These are phyloP conservation scores for Rostratula benghalensis DNA, from an alignment of 2,113 vertebrate species.

Conservation along the genomic window DNA sequence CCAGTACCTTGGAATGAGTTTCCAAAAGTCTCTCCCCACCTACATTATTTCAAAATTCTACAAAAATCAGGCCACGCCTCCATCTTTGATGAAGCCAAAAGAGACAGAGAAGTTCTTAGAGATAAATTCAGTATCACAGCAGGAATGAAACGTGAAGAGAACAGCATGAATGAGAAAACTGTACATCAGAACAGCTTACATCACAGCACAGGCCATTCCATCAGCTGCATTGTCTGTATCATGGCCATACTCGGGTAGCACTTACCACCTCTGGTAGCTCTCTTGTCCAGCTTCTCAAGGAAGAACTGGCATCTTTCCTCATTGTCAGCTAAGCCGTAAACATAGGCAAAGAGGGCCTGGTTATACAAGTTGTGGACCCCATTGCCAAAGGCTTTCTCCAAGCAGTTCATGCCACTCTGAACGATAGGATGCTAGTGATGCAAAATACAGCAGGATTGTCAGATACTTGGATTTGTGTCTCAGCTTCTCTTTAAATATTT, in stretches of 20 bases:
- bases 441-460: neutral
- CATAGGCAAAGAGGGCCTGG: conserved; percentile 57
- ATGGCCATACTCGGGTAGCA: neutral
- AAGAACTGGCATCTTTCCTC: neutral
- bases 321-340: conserved; percentile 16
- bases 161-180: neutral
- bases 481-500: neutral
- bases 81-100: neutral
- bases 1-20: neutral
- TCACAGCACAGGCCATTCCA: neutral
- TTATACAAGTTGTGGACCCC: conserved; percentile 21
- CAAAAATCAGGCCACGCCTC: neutral
- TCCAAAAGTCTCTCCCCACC: neutral
- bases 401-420: conserved; percentile 35
- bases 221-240: neutral
- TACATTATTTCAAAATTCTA: neutral
- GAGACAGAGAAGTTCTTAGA: neutral
- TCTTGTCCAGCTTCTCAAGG: neutral
- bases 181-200: neutral
- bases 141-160: neutral
- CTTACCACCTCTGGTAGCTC: conserved; percentile 42
- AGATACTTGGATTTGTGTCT: neutral
- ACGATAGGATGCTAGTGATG: conserved; percentile 8
- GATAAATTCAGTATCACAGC: neutral
- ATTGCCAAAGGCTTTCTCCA: conserved; percentile 30